Percentiles rank a stretch among this genome's conserved stretches.
Evolutionary conservation across 2,797 vertebrate genomes (phyloP).

Genomic region (Chloroceryle inda): DNA sequence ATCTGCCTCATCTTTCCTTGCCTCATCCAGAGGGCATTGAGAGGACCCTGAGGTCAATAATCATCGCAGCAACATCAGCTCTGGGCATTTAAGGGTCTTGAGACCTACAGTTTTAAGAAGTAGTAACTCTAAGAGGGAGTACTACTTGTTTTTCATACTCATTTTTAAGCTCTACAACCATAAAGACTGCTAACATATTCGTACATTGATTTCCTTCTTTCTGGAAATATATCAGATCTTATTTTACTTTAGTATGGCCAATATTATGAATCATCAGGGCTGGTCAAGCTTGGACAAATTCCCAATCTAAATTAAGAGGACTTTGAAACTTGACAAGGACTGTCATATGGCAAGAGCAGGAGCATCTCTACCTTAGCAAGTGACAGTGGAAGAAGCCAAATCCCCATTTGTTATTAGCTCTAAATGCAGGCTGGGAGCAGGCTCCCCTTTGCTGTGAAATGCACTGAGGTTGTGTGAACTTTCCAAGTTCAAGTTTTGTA

Average conservation of each 20-base stretch:
- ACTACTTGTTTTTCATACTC: not conserved
- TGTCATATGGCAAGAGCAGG: not conserved
- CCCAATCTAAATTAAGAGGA: not conserved
- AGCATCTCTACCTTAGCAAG: not conserved
- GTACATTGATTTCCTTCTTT: not conserved
- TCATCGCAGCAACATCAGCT: not conserved
- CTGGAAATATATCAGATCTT: not conserved
- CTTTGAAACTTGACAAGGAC: not conserved
- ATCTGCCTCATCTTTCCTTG: not conserved
- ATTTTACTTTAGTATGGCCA: not conserved
- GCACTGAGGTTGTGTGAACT: not conserved
- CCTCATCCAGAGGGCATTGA: not conserved
- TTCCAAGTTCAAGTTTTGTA: not conserved
- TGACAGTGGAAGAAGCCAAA: not conserved
- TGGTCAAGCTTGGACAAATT: not conserved
- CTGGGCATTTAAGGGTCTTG: not conserved
- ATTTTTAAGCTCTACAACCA: not conserved
- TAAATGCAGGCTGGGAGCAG: not conserved
- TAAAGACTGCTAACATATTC: not conserved
- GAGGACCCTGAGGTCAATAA: not conserved
- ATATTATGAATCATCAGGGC: not conserved
- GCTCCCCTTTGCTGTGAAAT: not conserved
- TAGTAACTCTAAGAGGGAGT: fast-evolving
- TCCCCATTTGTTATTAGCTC: not conserved
- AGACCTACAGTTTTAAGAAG: not conserved